Percentiles rank a stretch among this genome's conserved stretches.
Evolutionary conservation across 53 echinoderm and acorn worm genomes (phyloP).

Genomic region (Stichopus horrens): DNA sequence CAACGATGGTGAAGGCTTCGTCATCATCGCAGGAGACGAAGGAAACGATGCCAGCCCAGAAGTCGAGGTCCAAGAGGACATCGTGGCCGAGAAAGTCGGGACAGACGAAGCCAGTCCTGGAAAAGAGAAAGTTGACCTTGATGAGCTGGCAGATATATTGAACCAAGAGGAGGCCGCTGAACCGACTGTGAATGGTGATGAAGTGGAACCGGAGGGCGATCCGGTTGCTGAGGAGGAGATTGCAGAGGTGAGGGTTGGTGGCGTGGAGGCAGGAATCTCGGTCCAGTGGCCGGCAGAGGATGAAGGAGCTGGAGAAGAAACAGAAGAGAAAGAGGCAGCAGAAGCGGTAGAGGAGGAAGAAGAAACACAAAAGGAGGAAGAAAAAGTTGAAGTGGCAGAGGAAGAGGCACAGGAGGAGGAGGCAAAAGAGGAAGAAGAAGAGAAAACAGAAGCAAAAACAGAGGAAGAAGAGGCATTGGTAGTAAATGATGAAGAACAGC

Average conservation of each 20-base stretch:
- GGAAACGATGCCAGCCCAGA: constrained; percentile 9
- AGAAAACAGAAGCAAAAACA: background rate
- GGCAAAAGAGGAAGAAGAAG: background rate
- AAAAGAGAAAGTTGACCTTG: constrained; percentile 18
- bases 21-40: constrained; percentile 54
- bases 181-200: background rate
- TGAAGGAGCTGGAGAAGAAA: background rate
- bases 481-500: background rate
- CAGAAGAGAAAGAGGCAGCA: background rate
- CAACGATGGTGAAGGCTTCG: constrained; percentile 55
- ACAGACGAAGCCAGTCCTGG: background rate
- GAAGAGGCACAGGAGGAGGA: background rate
- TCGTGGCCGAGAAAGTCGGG: constrained; percentile 12
- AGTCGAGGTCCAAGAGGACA: constrained; percentile 29
- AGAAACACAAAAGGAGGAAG: background rate
- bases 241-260: constrained; percentile 24
- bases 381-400: background rate
- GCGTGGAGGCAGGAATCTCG: constrained; percentile 16
- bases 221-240: constrained; percentile 35
- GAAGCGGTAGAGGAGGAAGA: background rate
- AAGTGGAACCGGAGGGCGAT: constrained; percentile 26
- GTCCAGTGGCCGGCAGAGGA: constrained; percentile 32
- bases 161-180: background rate
- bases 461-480: background rate
- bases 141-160: constrained; percentile 31